Evolutionary conservation across 2,113 vertebrate genomes (phyloP).

Genomic region (Lepisosteus osseus): DNA sequence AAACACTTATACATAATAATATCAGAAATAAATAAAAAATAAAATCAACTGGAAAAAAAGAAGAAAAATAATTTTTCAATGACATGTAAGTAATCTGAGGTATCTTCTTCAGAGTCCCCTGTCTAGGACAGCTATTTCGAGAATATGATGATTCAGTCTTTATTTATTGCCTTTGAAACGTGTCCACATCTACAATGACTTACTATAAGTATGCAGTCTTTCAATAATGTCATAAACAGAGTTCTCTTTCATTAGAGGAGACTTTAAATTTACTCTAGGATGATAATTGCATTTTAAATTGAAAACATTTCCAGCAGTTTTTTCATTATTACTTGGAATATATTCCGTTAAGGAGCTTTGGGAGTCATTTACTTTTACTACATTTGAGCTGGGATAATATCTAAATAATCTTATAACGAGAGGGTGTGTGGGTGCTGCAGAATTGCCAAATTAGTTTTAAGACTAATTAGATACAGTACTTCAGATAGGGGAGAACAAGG

Average conservation of each 20-base stretch:
- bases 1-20: too few species aligned
- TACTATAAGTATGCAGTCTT: not conserved
- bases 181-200: not conserved
- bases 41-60: not conserved
- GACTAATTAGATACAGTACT: not conserved
- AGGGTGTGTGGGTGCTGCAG: not conserved
- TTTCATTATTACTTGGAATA: conserved; percentile 5
- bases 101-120: not conserved
- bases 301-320: conserved; percentile 12
- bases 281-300: conserved; percentile 15
- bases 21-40: not conserved
- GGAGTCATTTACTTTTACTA: not conserved
- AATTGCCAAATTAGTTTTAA: not conserved
- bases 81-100: not conserved
- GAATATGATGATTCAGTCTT: not conserved
- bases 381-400: conserved; percentile 2
- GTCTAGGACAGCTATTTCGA: not conserved
- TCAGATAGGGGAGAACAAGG: not conserved
- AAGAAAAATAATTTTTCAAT: not conserved
- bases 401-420: conserved; percentile 20
- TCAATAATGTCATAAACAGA: not conserved
- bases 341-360: not conserved
- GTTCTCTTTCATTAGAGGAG: conserved; percentile 1
- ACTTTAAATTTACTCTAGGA: not conserved
- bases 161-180: not conserved